Conservation (phyloP, 1,140 invertebrate species). For the Zaprionus inermis region DNA sequence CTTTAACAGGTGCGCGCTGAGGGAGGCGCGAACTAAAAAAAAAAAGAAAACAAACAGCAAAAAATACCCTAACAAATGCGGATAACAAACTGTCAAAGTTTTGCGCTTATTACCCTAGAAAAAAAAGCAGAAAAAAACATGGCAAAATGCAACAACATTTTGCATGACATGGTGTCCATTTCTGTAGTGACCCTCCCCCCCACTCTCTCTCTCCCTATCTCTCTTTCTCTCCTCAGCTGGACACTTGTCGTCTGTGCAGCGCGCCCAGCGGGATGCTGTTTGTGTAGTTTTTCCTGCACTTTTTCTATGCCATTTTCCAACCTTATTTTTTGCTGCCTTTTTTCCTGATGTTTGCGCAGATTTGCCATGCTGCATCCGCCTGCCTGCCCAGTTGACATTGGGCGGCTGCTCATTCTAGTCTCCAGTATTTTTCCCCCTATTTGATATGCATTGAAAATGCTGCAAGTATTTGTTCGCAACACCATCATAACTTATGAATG, state of each 20-base stretch:
- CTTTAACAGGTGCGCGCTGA: slow-evolving; percentile 71
- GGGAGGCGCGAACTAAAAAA: slow-evolving; percentile 46
- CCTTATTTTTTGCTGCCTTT: neutral
- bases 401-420: neutral
- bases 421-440: slow-evolving; percentile 15
- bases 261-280: slow-evolving; percentile 28
- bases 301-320: neutral
- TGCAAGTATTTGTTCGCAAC: slow-evolving; percentile 24
- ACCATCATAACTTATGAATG: slow-evolving; percentile 23
- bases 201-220: no score
- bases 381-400: neutral
- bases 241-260: slow-evolving; percentile 37
- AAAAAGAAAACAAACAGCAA: slow-evolving; percentile 20
- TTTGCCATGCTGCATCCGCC: neutral
- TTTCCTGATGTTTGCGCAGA: slow-evolving; percentile 4
- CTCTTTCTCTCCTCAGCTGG: neutral
- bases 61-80: slow-evolving; percentile 71
- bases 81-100: slow-evolving; percentile 82
- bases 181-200: neutral
- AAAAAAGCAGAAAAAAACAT: slow-evolving; percentile 23
- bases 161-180: slow-evolving; percentile 57
- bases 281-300: slow-evolving; percentile 13
- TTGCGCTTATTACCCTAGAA: slow-evolving; percentile 71
- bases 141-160: slow-evolving; percentile 39
- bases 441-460: slow-evolving; percentile 39